Base-by-base conservation (phyloP, 2,888 invertebrate species). In the Xestobium rufovillosum region DNA sequence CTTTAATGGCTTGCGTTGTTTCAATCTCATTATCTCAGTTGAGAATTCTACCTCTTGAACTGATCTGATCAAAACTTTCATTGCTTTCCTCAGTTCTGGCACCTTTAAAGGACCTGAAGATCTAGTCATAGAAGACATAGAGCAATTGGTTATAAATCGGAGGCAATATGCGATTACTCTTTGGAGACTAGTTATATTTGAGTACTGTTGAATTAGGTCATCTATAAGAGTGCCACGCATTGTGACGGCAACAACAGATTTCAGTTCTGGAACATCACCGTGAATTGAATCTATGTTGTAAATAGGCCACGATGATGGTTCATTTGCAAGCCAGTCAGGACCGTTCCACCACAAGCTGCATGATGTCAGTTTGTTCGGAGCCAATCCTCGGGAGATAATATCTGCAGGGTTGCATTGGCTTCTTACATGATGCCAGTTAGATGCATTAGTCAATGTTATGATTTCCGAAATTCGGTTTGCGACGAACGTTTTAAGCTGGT, bases 381-480 rank as follows among this genome's bases (percentile, higher is more conserved):
- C n/a, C n/a, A n/a, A n/a, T n/a, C n/a, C n/a, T n/a, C n/a, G n/a
- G n/a, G n/a, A n/a, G n/a, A n/a, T n/a, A n/a, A n/a, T n/a, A n/a
- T n/a, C n/a, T n/a, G n/a, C n/a, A n/a, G n/a, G n/a, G n/a, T n/a
- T n/a, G n/a, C n/a, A n/a, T n/a, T n/a, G n/a, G n/a, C n/a, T n/a
- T n/a, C n/a, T n/a, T n/a, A 34, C 25, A n/a, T 34, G 33, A 6
- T 26, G 9, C 33, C 38, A 38, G 4, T 19, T 34, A 34, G 14
- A 17, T 15, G 13, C 12, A 8, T 16, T 15, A 4, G 38, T 34
- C 23, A 38, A 15, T 26, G 9, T 19, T 14, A 16, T 19, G 14
- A 32, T 32, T 3, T 32, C 32, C 4, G 25, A 26, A 3, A 32
- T 23, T n/a, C 25, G 27, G 14, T 36, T 25, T n/a, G 25, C 25